phyloP scores from a whole-genome alignment of 2,888 invertebrate species.

The Ochropacha duplaris region DNA sequence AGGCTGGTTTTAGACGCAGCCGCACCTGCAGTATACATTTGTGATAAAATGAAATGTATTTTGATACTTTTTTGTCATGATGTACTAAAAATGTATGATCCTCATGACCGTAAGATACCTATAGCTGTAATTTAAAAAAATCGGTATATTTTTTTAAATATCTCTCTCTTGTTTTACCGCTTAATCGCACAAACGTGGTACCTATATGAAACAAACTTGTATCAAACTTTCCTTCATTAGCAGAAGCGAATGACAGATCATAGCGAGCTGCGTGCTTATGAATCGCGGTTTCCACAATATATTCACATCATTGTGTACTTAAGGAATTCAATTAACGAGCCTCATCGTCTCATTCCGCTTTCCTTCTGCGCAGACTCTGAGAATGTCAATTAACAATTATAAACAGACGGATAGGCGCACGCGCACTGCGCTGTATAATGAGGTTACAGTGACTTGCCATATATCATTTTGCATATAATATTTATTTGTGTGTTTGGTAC shows the following conservation, averaged over 20 bases:
- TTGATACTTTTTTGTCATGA: background rate
- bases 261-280: background rate
- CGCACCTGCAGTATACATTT: slow-evolving; percentile 20
- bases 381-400: slow-evolving; percentile 59
- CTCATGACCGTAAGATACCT: too few species aligned
- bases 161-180: too few species aligned
- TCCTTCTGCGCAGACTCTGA: slow-evolving; percentile 47
- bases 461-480: background rate
- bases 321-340: slow-evolving; percentile 23
- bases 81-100: too few species aligned
- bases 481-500: background rate
- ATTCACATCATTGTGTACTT: slow-evolving; percentile 8
- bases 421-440: background rate
- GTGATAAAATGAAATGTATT: slow-evolving; percentile 5
- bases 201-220: background rate
- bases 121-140: too few species aligned
- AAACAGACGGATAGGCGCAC: slow-evolving; percentile 17
- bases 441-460: background rate
- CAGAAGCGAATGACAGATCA: background rate
- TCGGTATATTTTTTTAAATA: too few species aligned
- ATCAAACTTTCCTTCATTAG: background rate
- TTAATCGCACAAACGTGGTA: background rate
- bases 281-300: background rate
- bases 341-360: slow-evolving; percentile 39
- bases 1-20: slow-evolving; percentile 39